phyloP scores from a whole-genome alignment of 2,797 vertebrate genomes.

The Schizothorax lantsangensis region DNA sequence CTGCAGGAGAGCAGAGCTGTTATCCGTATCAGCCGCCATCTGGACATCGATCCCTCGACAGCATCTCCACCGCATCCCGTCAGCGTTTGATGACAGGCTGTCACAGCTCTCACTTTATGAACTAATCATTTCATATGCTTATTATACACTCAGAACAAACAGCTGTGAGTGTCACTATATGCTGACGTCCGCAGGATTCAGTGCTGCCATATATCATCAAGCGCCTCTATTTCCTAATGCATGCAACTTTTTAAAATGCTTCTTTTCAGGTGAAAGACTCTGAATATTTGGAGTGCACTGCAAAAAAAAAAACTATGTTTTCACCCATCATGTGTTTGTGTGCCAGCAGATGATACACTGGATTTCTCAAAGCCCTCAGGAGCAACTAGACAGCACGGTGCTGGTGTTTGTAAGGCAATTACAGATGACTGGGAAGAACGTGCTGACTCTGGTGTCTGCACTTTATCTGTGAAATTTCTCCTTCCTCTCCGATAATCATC shows the following conservation, averaged over 20 bases:
- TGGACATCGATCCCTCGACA: slow-evolving; percentile 72
- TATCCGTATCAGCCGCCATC: slow-evolving; percentile 66
- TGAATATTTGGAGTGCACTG: not conserved
- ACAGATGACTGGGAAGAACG: slow-evolving; percentile 37
- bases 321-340: not conserved
- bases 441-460: slow-evolving; percentile 48
- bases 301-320: not conserved
- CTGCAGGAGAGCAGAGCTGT: slow-evolving; percentile 61
- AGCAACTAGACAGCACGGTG: slow-evolving; percentile 38
- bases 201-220: not conserved
- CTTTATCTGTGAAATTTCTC: slow-evolving; percentile 53
- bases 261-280: not conserved
- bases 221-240: not conserved
- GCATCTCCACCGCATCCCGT: slow-evolving; percentile 71
- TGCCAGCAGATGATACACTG: not conserved
- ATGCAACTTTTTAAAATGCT: not conserved
- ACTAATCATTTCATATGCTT: slow-evolving; percentile 28
- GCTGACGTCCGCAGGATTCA: not conserved
- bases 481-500: slow-evolving; percentile 48
- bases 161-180: not conserved
- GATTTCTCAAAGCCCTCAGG: slow-evolving; percentile 15
- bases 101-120: slow-evolving; percentile 36
- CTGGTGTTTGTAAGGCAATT: slow-evolving; percentile 54
- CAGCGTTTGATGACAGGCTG: slow-evolving; percentile 59
- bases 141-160: slow-evolving; percentile 22